Conservation (phyloP, 2,797 vertebrate species). For the Acipenser oxyrinchus region DNA sequence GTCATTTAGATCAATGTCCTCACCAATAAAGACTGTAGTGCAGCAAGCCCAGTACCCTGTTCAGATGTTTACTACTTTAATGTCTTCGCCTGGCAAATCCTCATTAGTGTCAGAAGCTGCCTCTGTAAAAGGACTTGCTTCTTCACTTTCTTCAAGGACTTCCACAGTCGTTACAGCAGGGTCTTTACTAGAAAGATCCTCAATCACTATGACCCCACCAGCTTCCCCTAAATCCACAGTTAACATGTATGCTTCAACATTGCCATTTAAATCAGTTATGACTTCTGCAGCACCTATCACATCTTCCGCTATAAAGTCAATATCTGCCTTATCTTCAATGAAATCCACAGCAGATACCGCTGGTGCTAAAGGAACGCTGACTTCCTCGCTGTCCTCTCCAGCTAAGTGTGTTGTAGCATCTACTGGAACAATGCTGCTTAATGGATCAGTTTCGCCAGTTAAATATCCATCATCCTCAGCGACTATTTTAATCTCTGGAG, state of each 20-base stretch:
- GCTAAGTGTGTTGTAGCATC: constrained; percentile 72
- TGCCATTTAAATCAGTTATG: constrained; percentile 85
- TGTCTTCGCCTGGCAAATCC: constrained; percentile 74
- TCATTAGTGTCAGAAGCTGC: constrained; percentile 65
- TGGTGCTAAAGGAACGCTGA: constrained; percentile 71
- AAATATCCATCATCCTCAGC: constrained; percentile 84
- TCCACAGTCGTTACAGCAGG: constrained; percentile 79
- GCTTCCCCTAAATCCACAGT: constrained; percentile 90
- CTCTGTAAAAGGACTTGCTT: constrained; percentile 78
- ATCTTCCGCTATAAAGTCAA: constrained; percentile 85
- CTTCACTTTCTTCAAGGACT: constrained; percentile 79
- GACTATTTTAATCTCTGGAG: constrained; percentile 70
- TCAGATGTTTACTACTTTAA: constrained; percentile 69
- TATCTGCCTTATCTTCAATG: constrained; percentile 74
- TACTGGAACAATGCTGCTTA: constrained; percentile 78
- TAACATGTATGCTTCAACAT: constrained; percentile 82
- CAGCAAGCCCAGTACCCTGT: constrained; percentile 79
- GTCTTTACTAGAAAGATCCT: constrained; percentile 84
- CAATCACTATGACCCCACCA: constrained; percentile 90
- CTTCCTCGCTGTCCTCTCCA: constrained; percentile 76
- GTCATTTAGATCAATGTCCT: constrained; percentile 91
- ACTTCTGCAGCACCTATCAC: constrained; percentile 69
- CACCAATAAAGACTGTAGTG: constrained; percentile 95
- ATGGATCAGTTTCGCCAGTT: constrained; percentile 80
- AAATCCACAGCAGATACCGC: constrained; percentile 71